Evolutionary conservation across 2,113 vertebrate species (phyloP), one percentile per base, ranked within the genome.

Genomic region (Vulpes ferrilata): DNA sequence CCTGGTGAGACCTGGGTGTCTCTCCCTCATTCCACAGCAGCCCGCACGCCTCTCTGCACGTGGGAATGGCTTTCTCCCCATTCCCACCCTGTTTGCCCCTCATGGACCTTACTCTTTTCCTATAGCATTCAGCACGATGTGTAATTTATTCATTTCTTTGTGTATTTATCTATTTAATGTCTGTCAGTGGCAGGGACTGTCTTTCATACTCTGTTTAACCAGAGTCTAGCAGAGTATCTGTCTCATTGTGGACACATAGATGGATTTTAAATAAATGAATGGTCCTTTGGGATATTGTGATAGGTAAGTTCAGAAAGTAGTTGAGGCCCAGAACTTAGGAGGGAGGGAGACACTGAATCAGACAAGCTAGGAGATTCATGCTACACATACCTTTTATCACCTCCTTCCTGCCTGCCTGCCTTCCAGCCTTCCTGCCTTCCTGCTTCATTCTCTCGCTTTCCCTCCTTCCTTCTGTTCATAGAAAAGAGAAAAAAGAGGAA

Each of bases 1-100:
- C 93, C 79, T 57, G 81, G 2, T 7, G 69, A 65, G 35, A 67
- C 7, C 11, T 19, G 64, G 9, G 5, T 8, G 6, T 78, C 30
- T 3, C 1, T 2, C 65, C 59, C 53, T 43, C 32, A 3, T 53
- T 23, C 25, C 7, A 10, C 1, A 3, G 25, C 57, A 43, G 57
- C 62, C 5, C 73, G 8, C 4, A 25, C 20, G 3, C 65, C 73
- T 62, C 25, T 30, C 4, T 48, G 51, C 2, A 0, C 12, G 0
- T 11, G 0, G 0, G 0, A 5, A 4, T 38, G 53, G 35, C 89
- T 35, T 25, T 19, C 69, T 25, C n/a, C 30, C 13, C 0, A 0
- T 22, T 7, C n/a, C 13, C 1, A 43, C n/a, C 51, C 71, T 17
- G 9, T 0, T 11, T 67, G 16, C 25, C 20, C 9, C 4, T 76